Evolutionary conservation across 2,888 invertebrate species (phyloP).

Genomic region (Sminthurides aquaticus): DNA sequence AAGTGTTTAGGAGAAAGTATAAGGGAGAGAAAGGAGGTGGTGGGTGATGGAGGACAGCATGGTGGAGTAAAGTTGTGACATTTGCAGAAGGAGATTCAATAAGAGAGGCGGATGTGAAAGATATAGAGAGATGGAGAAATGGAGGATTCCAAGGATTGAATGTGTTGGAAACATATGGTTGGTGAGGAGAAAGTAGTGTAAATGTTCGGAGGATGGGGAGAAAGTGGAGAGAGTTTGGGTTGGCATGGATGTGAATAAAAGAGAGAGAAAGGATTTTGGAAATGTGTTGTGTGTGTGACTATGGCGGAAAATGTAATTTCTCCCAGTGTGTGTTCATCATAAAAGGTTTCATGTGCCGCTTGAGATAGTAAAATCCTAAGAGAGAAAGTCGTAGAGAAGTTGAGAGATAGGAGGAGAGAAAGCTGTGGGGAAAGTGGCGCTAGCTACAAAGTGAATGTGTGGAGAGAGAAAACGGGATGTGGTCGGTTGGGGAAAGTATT

Average conservation of each 20-base stretch:
- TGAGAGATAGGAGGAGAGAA: neutral
- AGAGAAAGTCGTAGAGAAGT: neutral
- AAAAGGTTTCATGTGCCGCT: neutral
- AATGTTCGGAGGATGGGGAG: neutral
- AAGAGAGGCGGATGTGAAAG: neutral
- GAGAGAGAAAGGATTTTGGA: neutral
- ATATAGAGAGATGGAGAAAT: neutral
- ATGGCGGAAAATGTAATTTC: slow-evolving; percentile 7
- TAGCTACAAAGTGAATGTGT: too few relatives aligned
- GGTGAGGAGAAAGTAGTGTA: neutral
- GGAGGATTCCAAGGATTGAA: neutral
- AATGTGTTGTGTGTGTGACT: neutral
- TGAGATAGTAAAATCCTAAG: neutral
- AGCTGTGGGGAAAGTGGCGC: neutral
- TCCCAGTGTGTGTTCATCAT: slow-evolving; percentile 1
- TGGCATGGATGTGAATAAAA: neutral
- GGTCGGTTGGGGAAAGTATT: too few relatives aligned
- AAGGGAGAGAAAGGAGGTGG: neutral
- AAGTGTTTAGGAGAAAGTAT: too few relatives aligned
- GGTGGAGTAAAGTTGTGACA: neutral
- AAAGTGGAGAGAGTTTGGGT: neutral
- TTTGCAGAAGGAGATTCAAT: neutral
- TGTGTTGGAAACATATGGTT: neutral
- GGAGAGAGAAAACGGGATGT: neutral
- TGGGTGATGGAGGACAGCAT: neutral